Base-by-base conservation (phyloP, 2,113 vertebrate species). In the Sapajus apella region DNA sequence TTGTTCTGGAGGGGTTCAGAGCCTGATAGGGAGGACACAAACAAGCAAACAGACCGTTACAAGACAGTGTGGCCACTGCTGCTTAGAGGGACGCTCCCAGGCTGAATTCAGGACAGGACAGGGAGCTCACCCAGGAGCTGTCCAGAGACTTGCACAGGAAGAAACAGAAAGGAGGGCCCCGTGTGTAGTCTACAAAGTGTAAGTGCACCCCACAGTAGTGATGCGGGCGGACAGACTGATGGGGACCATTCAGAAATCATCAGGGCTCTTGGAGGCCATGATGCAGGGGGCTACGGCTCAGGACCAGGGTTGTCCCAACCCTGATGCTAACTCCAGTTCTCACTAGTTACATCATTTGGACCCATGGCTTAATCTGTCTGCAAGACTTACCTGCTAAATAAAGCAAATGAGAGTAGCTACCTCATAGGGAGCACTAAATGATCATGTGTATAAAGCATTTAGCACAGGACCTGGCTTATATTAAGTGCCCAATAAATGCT, bases 181-280 rank as follows among this genome's bases (percentile, higher is more conserved):
- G 0, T 30, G 10, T 40, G 18, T 3, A 16, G 45, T 20, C 16
- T 52, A 0, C 40, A 12, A 3, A 7, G 23, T 12, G 23, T 10
- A 35, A 5, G 5, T 6, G 20, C 40, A 2, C 23, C 5, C 23
- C 13, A 64, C 23, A 47, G 61, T 0, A 18, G 56, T 3, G 14
- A 35, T 18, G 4, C 7, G 21, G 17, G 9, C n/a, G 1, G 13
- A 64, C 27, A 55, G 91, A 14, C 8, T 77, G 68, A 40, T 0
- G 13, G 4, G 5, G 68, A 14, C 45, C 40, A 1, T 9, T 17
- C 6, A 3, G 77, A 75, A 83, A 16, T 20, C 27, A 20, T 12
- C 55, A 4, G 50, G 40, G 61, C 40, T 83, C 66, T 68, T 35
- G 23, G 58, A 68, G 35, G 18, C 56, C 2, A 0, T 73, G 7